phyloP scores from a whole-genome alignment of 2,113 vertebrate species.

The Gymnorhina tibicen region DNA sequence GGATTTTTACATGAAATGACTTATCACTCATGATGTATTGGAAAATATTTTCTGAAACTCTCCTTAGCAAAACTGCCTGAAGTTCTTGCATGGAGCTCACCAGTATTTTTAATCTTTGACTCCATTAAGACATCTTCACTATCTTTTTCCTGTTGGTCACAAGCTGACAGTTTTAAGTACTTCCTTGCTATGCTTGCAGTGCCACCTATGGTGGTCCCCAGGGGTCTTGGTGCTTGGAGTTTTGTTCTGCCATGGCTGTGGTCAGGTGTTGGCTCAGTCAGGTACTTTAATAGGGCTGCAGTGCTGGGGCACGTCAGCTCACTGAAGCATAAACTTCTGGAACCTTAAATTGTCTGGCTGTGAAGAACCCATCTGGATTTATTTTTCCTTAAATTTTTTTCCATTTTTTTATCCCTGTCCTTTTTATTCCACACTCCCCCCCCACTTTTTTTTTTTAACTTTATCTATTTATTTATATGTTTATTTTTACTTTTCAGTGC shows the following conservation, averaged over 20 bases:
- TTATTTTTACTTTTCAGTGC: neutral
- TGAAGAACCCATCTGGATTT: neutral
- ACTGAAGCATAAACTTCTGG: neutral
- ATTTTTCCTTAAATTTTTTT: neutral
- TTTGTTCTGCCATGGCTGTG: neutral
- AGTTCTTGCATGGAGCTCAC: neutral
- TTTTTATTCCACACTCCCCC: too few species aligned
- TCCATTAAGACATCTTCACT: neutral
- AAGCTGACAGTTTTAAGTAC: neutral
- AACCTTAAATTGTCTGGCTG: neutral
- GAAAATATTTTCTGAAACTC: neutral
- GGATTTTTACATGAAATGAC: neutral
- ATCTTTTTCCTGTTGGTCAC: neutral
- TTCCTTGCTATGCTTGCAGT: neutral
- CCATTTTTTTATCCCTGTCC: too few species aligned
- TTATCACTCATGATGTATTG: neutral
- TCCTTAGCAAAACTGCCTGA: neutral
- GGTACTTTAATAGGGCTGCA: neutral
- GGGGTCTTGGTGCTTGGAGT: neutral
- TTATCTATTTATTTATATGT: neutral
- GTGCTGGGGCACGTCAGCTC: neutral
- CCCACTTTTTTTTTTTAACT: neutral
- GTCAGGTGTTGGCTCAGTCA: neutral
- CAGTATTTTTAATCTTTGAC: neutral
- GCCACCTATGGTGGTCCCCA: neutral